Evolutionary conservation across 2,888 invertebrate genomes (phyloP).

Genomic region (Venusia cambrica): DNA sequence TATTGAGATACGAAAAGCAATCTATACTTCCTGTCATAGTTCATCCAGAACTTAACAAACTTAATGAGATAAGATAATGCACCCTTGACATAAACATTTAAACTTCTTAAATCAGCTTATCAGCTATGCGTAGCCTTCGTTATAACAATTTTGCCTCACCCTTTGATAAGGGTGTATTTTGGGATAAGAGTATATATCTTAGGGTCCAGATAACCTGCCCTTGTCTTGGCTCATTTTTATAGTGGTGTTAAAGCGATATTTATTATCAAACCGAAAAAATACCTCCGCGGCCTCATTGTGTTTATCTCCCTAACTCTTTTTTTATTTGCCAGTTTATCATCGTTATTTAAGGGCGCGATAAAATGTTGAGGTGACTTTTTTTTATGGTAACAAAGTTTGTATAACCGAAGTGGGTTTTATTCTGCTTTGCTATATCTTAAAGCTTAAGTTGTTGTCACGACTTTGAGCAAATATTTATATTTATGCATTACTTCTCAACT

Average conservation of each 20-base stretch:
- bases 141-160: constrained; percentile 21
- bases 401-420: constrained; percentile 8
- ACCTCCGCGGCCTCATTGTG: constrained; percentile 43
- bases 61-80: constrained; percentile 13
- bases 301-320: constrained; percentile 66
- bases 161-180: constrained; percentile 41
- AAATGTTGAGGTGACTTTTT: constrained; percentile 47
- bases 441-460: not conserved
- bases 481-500: no score
- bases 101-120: constrained; percentile 16
- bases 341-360: constrained; percentile 68
- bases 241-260: constrained; percentile 66
- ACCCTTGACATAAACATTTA: constrained; percentile 18
- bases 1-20: no score
- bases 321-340: constrained; percentile 71
- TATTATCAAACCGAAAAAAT: constrained; percentile 66
- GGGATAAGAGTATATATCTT: constrained; percentile 23
- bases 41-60: constrained; percentile 5
- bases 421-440: constrained; percentile 5
- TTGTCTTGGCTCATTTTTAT: constrained; percentile 48
- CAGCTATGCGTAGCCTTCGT: constrained; percentile 13
- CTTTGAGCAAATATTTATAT: no score
- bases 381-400: constrained; percentile 27
- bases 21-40: constrained; percentile 2
- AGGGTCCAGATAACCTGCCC: constrained; percentile 57